A percentile compares a stretch with the other conserved stretches of the same genome.
phyloP scores from a whole-genome alignment of 2,113 vertebrate genomes.

The Pedetes capensis region DNA sequence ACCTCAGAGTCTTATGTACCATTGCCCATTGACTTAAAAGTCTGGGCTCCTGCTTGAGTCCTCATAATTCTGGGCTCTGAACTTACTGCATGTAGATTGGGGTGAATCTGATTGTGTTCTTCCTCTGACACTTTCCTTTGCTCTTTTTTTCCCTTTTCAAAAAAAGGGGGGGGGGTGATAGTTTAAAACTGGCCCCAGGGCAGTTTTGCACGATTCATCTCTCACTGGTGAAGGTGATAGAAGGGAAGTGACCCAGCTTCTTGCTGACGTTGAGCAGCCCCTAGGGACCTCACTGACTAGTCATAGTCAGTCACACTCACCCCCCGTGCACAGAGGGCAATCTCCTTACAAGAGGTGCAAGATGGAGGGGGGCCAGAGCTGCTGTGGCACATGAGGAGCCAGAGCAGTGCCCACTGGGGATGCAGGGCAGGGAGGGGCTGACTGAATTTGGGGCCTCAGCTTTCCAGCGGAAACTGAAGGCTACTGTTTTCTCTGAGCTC shows the following conservation, averaged over 20 bases:
- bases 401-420: too few relatives aligned
- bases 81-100: background rate
- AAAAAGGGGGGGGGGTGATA: background rate
- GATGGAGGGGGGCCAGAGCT: background rate
- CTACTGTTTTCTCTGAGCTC: accelerated
- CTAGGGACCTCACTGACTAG: background rate
- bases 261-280: background rate
- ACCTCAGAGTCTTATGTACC: background rate
- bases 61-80: background rate
- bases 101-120: background rate
- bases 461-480: background rate
- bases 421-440: accelerated
- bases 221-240: background rate
- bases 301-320: background rate
- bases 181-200: conserved; percentile 35
- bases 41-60: too few relatives aligned
- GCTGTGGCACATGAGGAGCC: background rate
- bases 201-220: conserved; percentile 12
- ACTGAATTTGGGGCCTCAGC: accelerated
- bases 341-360: background rate
- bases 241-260: background rate
- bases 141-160: background rate
- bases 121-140: background rate
- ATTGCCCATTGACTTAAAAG: background rate
- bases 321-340: background rate